Base-by-base conservation (phyloP, 2,113 vertebrate genomes). In the Catharus minimus region DNA sequence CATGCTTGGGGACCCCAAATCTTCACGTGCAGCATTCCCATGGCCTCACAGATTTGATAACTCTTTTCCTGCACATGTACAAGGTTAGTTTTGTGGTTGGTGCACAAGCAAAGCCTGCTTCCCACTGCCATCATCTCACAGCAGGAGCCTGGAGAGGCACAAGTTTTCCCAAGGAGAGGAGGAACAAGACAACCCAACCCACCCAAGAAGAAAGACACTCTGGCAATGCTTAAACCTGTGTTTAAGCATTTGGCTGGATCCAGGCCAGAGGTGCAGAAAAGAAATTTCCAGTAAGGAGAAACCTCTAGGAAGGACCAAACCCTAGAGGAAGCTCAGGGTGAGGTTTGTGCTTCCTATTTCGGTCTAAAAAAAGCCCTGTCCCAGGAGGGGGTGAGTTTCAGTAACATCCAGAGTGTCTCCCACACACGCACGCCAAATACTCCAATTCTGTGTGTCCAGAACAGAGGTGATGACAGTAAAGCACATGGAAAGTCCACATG, bases 241-340 rank as follows among this genome's bases (percentile, higher is more conserved):
- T 53, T 78, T 67, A 72, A 86, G 57, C 26, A 11, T 86, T 74
- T 64, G 65, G 28, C 66, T 94, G 94, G 92, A 73, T 69, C 18
- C 0, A 0, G 19, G 77, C 86, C 93, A 92, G 36, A 41, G 57
- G 61, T 50, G 18, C 77, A 92, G 55, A 95, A 83, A 92, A 92
- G 55, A 95, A 83, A 92, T 72, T 94, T 94, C 83, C 41, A 68
- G 58, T 91, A 84, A 47, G 66, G 33, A 93, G 74, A 86, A 94
- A 90, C 47, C 62, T 94, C 53, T 94, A 95, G 90, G 95, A 96
- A 95, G 93, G 82, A 95, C 93, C 92, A 93, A 95, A 68, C 90
- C 89, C 88, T 69, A 82, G 50, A 95, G 93, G 92, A 96, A 95
- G 86, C 77, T 86, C 81, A 78, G 90, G 88, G 92, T 95, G 92